Evolutionary conservation across 1,140 invertebrate genomes (phyloP).

Genomic region (Brachionus paranguensis): DNA sequence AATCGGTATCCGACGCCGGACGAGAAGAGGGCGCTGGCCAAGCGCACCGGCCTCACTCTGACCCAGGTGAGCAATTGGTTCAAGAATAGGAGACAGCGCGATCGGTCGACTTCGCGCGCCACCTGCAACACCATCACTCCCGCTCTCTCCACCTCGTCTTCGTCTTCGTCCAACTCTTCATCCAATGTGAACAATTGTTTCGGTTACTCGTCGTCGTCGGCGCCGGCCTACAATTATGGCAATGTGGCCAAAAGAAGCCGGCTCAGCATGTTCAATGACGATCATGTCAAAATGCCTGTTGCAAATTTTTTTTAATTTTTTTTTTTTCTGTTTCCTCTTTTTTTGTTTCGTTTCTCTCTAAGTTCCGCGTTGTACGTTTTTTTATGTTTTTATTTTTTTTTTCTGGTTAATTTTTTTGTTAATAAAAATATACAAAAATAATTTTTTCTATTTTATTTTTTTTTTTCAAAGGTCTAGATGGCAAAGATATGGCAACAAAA

Average conservation of each 20-base stretch:
- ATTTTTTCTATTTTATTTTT: too few species aligned
- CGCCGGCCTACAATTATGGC: background rate
- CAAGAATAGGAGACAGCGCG: constrained; percentile 79
- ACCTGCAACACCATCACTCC: constrained; percentile 36
- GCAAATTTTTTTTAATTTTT: constrained; percentile 6
- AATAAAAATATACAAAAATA: background rate
- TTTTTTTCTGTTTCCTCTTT: background rate
- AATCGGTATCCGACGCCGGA: constrained; percentile 88
- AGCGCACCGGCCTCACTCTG: constrained; percentile 90
- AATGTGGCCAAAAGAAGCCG: background rate
- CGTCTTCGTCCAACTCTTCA: constrained; percentile 15
- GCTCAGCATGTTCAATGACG: background rate
- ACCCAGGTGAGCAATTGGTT: constrained; percentile 98
- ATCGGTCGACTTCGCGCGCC: constrained; percentile 68
- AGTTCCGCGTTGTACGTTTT: background rate
- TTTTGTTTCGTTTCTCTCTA: background rate
- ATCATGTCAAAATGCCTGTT: background rate
- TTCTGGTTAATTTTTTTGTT: background rate
- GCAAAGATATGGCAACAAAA: too few species aligned
- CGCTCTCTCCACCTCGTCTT: background rate
- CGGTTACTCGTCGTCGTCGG: background rate
- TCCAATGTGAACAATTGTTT: background rate
- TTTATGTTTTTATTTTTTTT: too few species aligned
- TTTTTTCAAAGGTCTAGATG: too few species aligned
- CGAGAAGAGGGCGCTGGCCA: constrained; percentile 89